Evolutionary conservation across 1,140 invertebrate species (phyloP), one percentile per base, ranked within the genome.

Genomic region (Platorchestia sp.): DNA sequence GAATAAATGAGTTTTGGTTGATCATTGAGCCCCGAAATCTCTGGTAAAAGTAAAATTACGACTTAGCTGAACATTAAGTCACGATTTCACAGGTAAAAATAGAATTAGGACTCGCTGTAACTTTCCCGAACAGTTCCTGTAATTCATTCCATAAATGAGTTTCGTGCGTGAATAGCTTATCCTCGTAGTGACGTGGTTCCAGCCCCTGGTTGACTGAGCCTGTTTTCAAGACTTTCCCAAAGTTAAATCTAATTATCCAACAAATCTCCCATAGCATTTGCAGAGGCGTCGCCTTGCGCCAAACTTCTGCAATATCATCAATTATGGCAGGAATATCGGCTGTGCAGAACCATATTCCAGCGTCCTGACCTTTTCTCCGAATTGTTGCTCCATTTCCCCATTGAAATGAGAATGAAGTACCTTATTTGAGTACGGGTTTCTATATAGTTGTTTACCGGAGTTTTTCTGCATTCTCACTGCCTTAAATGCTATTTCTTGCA

Each of bases 261-360:
- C 43, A 45, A 93, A 47, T 93, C 43, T 93, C n/a, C 36, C 43
- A 44, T n/a, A 45, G 45, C 91, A 93, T 93, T 93, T 44, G 91
- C 91, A 47, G 44, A 47, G 91, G 43, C 91, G 40, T 40, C 91
- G 45, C 91, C 45, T 93, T 22, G 43, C 45, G 43, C 91, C 91
- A 14, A 93, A 93, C 91, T 93, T 93, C 40, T n/a, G 91, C 91
- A 45, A 47, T 93, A 93, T 93, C 45, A 47, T 93, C 91, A 93
- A 93, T 93, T 93, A 93, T 93, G 91, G 91, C 19, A 40, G 91
- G 91, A 93, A 93, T 93, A 93, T 93, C 45, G 91, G 44, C 45
- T 42, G 27, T 89, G 87, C 87, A 75, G 59, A 27, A 75, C 59
- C 59, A 75, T 75, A 75, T 75, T 75, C 59, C 1, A 75, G 59